These are phyloP conservation scores for Chanos chanos DNA, from an alignment of 2,797 vertebrate genomes.

Conservation along the genomic window DNA sequence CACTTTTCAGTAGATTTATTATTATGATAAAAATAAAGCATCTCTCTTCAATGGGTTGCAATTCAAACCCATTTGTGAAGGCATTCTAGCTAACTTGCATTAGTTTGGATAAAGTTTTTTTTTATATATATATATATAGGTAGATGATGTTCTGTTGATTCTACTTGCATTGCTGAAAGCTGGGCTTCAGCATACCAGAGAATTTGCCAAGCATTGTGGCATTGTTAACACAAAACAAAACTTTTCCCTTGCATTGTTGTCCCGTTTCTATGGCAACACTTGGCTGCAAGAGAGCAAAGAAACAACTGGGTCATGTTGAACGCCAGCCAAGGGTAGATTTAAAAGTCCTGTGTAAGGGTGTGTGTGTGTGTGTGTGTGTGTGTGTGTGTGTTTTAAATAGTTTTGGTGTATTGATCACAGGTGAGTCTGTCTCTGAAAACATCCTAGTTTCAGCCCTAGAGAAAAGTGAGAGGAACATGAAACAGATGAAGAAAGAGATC, in stretches of 20 bases:
- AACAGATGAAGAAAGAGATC: slow-evolving; percentile 26
- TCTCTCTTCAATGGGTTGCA: too few relatives aligned
- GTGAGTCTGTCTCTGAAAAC: slow-evolving; percentile 42
- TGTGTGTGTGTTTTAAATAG: too few relatives aligned
- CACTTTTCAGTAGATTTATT: too few relatives aligned
- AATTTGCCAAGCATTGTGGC: slow-evolving; percentile 45
- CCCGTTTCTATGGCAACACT: slow-evolving; percentile 55
- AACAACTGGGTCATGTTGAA: slow-evolving; percentile 42
- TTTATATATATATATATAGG: too few relatives aligned
- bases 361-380: too few relatives aligned
- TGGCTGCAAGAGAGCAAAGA: slow-evolving; percentile 33
- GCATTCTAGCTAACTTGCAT: too few relatives aligned
- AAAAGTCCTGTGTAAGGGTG: too few relatives aligned
- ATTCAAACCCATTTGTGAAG: too few relatives aligned
- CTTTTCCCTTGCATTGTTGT: slow-evolving; percentile 50
- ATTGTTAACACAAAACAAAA: slow-evolving; percentile 44
- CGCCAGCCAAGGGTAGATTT: too few relatives aligned
- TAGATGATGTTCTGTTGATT: too few relatives aligned
- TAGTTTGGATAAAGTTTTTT: background rate
- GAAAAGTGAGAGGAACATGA: slow-evolving; percentile 22
- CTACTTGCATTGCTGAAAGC: background rate
- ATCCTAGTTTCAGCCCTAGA: slow-evolving; percentile 16
- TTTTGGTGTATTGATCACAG: slow-evolving; percentile 20
- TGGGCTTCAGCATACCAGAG: slow-evolving; percentile 12
- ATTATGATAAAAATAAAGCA: too few relatives aligned